Base-by-base conservation (phyloP, 2,888 invertebrate genomes). In the Harmothoe impar region DNA sequence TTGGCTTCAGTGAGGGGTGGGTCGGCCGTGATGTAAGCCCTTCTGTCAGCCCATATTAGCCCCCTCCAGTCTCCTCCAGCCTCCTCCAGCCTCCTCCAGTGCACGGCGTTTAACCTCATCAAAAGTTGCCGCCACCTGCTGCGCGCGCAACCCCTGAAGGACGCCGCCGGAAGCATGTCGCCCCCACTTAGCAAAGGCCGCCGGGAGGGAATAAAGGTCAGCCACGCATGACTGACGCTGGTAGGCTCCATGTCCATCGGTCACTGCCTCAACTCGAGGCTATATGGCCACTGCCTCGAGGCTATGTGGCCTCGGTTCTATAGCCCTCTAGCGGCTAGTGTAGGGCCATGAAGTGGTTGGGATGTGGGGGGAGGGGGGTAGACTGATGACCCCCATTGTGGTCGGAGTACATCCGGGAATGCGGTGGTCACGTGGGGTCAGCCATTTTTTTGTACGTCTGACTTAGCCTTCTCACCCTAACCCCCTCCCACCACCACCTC, bases 341-440 rank as follows among this genome's bases (percentile, higher is more conserved):
- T n/a, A n/a, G n/a, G n/a, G n/a, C n/a, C n/a, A n/a, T n/a, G n/a
- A n/a, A 43, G 43, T 43, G 43, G 43, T 43, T 10, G 7, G 31
- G n/a, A n/a, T 43, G 5, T 25, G 25, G 29, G 7, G 17, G 72
- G 72, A 29, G 25, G 3, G 5, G 29, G 43, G 43, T 43, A 25
- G 31, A 72, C n/a, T 72, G 72, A 72, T 72, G 72, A 25, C 72
- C 29, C 15, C 72, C 72, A 72, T 72, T 72, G 72, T 72, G 72
- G 25, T 3, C 3, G 7, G n/a, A n/a, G 5, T 29, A 72, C 72
- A 72, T 72, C 72, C 72, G 25, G 72, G 72, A 7, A 23, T 25
- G 29, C 5, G 72, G 72, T 25, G 62, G 72, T 72, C 72, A 72
- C 72, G 72, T 72, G 72, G 29, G 72, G 72, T 5, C 72, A 15